Base-by-base conservation (phyloP, 2,797 vertebrate genomes). In the Pangasius krempfi region DNA sequence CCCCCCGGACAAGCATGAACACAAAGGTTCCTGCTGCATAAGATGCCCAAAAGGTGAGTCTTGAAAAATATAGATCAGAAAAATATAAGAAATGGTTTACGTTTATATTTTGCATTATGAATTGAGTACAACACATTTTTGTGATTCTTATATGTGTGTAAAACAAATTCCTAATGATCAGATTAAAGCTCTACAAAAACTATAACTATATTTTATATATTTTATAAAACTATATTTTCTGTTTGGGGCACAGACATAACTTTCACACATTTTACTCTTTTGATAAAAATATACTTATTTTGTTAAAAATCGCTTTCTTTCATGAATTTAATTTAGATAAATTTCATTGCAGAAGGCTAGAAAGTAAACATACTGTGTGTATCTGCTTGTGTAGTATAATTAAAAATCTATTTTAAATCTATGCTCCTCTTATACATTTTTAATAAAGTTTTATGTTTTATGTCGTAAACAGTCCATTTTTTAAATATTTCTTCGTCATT, bases 1-100 rank as follows among this genome's bases (percentile, higher is more conserved):
- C 9, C 0, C 6, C 3, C 0, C 12, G 2, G 60, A 27, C 5
- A 0, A 30, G 9, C 0, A 30, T 1, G 27, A 66, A 10, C 1
- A 10, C 14, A 0, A 9, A 0, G 1, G 0, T 12, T 2, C 0
- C 14, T 84, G 82, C 62, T 84, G 27, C 82, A 12, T 66, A 5
- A 50, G 0, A 30, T 84, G 82, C 12, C 25, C 14, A 22, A 68
- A 66, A 66, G 82, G 82, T 84, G 44, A 84, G 82, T 66, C 40
- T 68, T 9, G 1, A 50, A 60, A 60, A 44, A 5, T 20, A 14
- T 2, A 52, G 12, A 78, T 78, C 5, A 75, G n/a, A 54, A 79
- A 33, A 56, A 9, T 20, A 22, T 30, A 9, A 18, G 14, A n/a
- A 76, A 33, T 47, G 4, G 13, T 56, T 33, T 10, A 20, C 22